Base-by-base conservation (phyloP, 2,113 vertebrate species). In the Oncorhynchus tshawytscha region DNA sequence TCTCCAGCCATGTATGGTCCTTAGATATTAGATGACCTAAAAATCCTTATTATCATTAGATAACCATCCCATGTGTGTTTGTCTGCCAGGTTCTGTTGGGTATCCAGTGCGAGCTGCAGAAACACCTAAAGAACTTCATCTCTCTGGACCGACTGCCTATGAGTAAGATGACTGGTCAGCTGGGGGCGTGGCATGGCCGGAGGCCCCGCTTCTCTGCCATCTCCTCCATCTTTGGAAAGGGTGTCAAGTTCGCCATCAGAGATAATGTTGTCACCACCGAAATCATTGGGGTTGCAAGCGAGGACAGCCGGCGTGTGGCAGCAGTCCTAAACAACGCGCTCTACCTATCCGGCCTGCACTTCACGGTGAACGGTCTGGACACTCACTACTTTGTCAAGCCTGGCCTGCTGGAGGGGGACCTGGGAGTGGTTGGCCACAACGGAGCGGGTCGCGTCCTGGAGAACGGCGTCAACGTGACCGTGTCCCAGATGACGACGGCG, bases 321-420 rank as follows among this genome's bases (percentile, higher is more conserved):
- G 94, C 96, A 78, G 94, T 99, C 76, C 91, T 99, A 77, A 97
- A 99, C 70, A 94, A 95, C 0, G 96, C 97, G 0, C 82, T 95
- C 77, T 96, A 99, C 74, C 93, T 99, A 79, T 94, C 94, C 62
- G 96, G 95, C 73, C 88, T 99, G 64, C 97, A 96, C 86, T 99
- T 99, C 91, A 99, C 97, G 27, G 92, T 99, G 22, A 95, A 96
- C 0, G 95, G 97, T 72, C 94, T 95, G 13, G 98, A 99, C 91
- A 98, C 96, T 0, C 98, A 99, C 84, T 97, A 98, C 86, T 99
- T 99, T 90, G 96, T 98, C 86, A 98, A 99, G 88, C 93, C 95
- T 1, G 95, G 96, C 20, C 96, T 97, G 0, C 87, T 99, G 69
- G 98, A 99, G 78, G 97, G 97, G 81, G 98, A 99, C 85, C 91